Evolutionary conservation across 1,140 invertebrate genomes (phyloP).

Genomic region (Oreohelix idahoensis): DNA sequence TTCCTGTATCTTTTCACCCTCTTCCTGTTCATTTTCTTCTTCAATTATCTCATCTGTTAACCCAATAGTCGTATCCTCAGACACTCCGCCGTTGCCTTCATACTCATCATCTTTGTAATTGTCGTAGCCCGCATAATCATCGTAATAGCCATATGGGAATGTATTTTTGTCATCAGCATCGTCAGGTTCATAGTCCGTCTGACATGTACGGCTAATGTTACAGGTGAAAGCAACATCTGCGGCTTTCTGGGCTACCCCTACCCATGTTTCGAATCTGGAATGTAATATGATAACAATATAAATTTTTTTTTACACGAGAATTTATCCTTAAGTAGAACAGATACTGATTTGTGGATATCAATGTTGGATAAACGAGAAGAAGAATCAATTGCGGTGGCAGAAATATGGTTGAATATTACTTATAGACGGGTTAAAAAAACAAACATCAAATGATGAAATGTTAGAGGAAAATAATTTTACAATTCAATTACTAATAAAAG

Average conservation of each 20-base stretch:
- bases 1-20: neutral
- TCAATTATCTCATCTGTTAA: neutral
- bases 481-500: too few relatives aligned
- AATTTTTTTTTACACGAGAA: too few relatives aligned
- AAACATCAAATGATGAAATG: too few relatives aligned
- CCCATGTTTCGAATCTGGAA: neutral
- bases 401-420: too few relatives aligned
- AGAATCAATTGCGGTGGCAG: too few relatives aligned
- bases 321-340: too few relatives aligned
- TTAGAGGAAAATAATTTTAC: too few relatives aligned
- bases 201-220: constrained; percentile 11
- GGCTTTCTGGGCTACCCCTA: neutral
- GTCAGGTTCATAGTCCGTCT: neutral
- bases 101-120: neutral
- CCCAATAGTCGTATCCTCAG: neutral
- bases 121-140: neutral
- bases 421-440: too few relatives aligned
- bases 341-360: too few relatives aligned
- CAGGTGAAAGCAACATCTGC: neutral
- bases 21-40: neutral
- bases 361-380: too few relatives aligned
- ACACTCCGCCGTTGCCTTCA: neutral
- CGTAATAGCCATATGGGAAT: neutral
- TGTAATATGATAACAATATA: too few relatives aligned
- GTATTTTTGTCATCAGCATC: neutral